Base-by-base conservation (phyloP, 2,797 vertebrate species). In the Sandelia bainsii region DNA sequence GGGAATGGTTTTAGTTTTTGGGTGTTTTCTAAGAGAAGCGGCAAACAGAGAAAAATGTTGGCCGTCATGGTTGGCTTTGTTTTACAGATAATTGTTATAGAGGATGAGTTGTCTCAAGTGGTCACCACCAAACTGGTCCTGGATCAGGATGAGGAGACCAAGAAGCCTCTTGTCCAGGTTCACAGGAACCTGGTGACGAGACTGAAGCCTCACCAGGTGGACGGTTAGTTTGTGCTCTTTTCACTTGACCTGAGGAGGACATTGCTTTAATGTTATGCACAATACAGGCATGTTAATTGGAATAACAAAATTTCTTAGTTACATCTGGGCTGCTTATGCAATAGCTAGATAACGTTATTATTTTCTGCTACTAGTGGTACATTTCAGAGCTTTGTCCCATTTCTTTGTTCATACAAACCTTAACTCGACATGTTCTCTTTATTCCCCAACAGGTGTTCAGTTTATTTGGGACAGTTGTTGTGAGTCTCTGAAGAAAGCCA, bases 381-480 rank as follows among this genome's bases (percentile, higher is more conserved):
- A 23, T n/a, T 60, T 48, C 32, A 16, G 29, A 13, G 17, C 37
- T 22, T 27, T 5, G 29, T n/a, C 9, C 6, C 6, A 37, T 44
- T 37, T 54, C 42, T 32, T 1, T 60, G 59, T 53, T 58, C 13
- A n/a, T 20, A 27, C 16, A 27, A 54, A 62, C 46, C 9, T 3
- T 39, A 11, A 10, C 14, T 25, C 0, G 5, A 16, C 1, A 1
- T 27, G 7, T 59, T 46, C 10, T 62, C 32, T 53, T 45, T n/a
- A 10, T 71, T 60, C 8, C 53, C 8, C 29, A 11, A 75, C 85
- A 99, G 98, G 98, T 82, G 96, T 99, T 78, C 96, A 97, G 89
- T 99, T 99, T 88, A 97, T 99, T 91, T 99, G 98, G 98, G 96
- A 99, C 93, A 96, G 95, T 76, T 98, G 97, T 52, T 99, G 97